Conservation (phyloP, 2,888 invertebrate species). For the Cyrtodaria siliqua region DNA sequence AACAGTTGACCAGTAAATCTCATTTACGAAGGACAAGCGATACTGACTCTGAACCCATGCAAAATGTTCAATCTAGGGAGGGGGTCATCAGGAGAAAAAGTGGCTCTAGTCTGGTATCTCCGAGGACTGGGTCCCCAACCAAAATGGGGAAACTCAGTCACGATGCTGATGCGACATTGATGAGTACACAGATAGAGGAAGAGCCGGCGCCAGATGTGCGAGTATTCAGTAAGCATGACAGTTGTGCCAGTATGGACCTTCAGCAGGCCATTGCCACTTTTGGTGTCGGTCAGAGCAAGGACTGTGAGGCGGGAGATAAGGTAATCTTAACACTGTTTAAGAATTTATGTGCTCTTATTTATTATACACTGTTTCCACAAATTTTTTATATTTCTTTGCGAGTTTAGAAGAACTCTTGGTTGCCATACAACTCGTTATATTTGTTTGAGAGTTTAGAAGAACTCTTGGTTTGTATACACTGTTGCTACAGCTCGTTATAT, state of each 20-base stretch:
- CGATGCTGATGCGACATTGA: slow-evolving; percentile 10
- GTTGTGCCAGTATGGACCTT: slow-evolving; percentile 46
- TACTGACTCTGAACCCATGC: not conserved
- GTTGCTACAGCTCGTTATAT: too few relatives aligned
- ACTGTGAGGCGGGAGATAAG: too few relatives aligned
- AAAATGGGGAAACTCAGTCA: slow-evolving; percentile 7
- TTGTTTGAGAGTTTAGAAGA: too few relatives aligned
- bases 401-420: too few relatives aligned
- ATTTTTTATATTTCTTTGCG: too few relatives aligned
- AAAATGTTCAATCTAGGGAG: slow-evolving; percentile 9
- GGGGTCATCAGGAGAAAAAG: slow-evolving; percentile 16
- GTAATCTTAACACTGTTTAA: too few relatives aligned
- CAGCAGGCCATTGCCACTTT: slow-evolving; percentile 36
- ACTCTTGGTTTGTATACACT: too few relatives aligned
- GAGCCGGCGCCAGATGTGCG: slow-evolving; percentile 26
- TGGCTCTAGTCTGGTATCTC: slow-evolving; percentile 38
- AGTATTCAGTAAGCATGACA: slow-evolving; percentile 24
- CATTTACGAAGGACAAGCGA: not conserved
- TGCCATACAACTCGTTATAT: too few relatives aligned
- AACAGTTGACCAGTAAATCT: not conserved
- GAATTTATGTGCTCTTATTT: too few relatives aligned
- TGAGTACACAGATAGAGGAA: slow-evolving; percentile 25
- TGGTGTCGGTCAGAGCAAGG: not conserved
- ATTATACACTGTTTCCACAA: too few relatives aligned
- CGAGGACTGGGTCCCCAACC: slow-evolving; percentile 35